These are phyloP conservation scores for Platycnemis pennipes DNA, from an alignment of 2,888 invertebrate genomes.

Conservation along the genomic window DNA sequence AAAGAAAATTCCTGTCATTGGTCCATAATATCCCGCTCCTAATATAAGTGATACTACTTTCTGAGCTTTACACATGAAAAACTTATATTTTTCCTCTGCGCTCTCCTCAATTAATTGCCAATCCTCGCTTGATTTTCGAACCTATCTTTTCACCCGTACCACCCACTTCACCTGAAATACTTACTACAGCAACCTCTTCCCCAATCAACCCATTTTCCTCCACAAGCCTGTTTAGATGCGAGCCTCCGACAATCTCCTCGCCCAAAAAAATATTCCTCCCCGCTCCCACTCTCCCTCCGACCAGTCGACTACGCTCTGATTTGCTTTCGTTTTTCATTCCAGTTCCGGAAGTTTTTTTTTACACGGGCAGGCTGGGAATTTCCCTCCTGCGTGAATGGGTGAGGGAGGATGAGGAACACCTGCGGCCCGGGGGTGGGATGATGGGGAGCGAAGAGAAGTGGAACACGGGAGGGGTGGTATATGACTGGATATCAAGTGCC, in stretches of 20 bases:
- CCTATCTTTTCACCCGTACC: neutral
- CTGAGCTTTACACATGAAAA: neutral
- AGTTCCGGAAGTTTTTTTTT: neutral
- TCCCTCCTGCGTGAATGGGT: neutral
- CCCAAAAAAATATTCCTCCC: neutral
- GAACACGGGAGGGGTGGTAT: neutral
- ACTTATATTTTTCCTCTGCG: neutral
- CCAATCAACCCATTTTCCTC: neutral
- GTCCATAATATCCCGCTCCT: no score
- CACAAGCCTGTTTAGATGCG: neutral
- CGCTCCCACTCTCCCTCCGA: neutral
- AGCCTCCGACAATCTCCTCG: neutral
- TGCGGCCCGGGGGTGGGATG: neutral
- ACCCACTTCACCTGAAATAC: neutral
- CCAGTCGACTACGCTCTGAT: neutral
- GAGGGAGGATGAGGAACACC: neutral
- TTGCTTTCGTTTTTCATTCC: slow-evolving; percentile 28
- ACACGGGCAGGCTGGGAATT: neutral
- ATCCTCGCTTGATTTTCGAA: neutral
- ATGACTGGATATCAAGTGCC: neutral
- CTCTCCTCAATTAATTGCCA: neutral
- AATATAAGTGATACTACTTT: neutral
- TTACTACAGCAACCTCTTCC: neutral
- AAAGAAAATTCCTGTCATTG: no score
- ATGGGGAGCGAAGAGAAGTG: neutral